Percentiles rank a stretch among this genome's conserved stretches.
Evolutionary conservation across 2,797 vertebrate species (phyloP).

Genomic region (Alouatta caraya): DNA sequence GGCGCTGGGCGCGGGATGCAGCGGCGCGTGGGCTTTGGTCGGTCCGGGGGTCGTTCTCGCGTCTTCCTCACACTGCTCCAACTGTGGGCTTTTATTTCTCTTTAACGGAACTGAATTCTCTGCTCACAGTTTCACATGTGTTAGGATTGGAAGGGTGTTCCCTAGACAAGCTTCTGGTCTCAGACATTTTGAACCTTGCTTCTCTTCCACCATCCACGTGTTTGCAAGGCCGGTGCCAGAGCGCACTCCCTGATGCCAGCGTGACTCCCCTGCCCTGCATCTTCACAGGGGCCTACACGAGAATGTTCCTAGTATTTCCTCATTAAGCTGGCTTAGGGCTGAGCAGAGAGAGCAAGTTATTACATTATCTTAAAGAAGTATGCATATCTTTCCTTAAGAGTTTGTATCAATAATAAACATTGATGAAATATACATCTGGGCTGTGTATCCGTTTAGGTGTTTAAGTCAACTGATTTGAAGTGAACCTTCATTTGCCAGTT

Average conservation of each 20-base stretch:
- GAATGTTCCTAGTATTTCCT: neutral
- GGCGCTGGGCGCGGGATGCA: no score
- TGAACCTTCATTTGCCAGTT: neutral
- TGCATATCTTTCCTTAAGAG: neutral
- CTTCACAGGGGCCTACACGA: neutral
- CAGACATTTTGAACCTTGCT: neutral
- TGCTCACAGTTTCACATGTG: neutral
- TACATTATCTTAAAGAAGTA: neutral
- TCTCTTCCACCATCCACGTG: neutral
- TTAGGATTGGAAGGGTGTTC: neutral
- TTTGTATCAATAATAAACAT: neutral
- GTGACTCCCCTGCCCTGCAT: rapidly evolving
- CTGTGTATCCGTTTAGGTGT: neutral
- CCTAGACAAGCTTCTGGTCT: neutral
- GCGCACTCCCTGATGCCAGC: neutral
- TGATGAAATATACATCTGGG: neutral
- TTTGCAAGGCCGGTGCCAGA: neutral
- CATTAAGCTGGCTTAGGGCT: neutral
- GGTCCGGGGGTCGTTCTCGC: no score
- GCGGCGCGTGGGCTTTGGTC: no score
- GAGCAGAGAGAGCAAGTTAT: neutral
- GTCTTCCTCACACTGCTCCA: no score
- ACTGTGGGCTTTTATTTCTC: neutral
- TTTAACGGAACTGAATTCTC: neutral
- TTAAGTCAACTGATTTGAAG: neutral